Conservation (phyloP, 2,888 invertebrate genomes). For the Cryptosula pallasiana region DNA sequence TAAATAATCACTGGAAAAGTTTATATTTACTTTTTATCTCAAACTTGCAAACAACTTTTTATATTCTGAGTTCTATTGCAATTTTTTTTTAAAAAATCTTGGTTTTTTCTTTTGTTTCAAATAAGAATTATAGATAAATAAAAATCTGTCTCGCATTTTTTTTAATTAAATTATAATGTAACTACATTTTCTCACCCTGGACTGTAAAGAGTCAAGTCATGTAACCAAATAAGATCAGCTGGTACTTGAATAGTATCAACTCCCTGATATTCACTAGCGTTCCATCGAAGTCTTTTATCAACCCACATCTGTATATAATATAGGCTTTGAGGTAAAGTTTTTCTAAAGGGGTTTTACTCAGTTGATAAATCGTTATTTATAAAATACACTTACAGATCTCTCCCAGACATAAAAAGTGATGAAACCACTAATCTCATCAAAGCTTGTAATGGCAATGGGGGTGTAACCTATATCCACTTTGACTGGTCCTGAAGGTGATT, state of each 20-base stretch:
- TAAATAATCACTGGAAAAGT: too few relatives aligned
- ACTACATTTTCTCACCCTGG: not conserved
- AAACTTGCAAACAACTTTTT: too few relatives aligned
- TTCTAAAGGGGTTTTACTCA: too few relatives aligned
- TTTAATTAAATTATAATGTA: too few relatives aligned
- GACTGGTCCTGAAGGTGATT: not conserved
- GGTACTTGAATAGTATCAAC: not conserved
- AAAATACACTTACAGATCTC: not conserved
- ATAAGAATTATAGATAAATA: too few relatives aligned
- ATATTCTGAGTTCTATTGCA: too few relatives aligned
- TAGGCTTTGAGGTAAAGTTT: too few relatives aligned
- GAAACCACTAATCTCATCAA: not conserved
- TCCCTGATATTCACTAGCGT: not conserved
- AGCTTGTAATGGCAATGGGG: not conserved
- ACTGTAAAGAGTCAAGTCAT: not conserved
- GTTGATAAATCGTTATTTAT: too few relatives aligned
- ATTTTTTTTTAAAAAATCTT: too few relatives aligned
- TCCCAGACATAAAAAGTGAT: not conserved
- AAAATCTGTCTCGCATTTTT: too few relatives aligned
- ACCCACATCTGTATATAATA: slow-evolving; percentile 1
- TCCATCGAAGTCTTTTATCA: not conserved
- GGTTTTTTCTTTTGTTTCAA: too few relatives aligned
- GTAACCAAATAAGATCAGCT: not conserved
- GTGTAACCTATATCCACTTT: not conserved
- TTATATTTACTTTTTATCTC: too few relatives aligned